A percentile compares a stretch with the other conserved stretches of the same genome.
phyloP scores from a whole-genome alignment of 2,113 vertebrate species.

The Cyprinodon variegatus region DNA sequence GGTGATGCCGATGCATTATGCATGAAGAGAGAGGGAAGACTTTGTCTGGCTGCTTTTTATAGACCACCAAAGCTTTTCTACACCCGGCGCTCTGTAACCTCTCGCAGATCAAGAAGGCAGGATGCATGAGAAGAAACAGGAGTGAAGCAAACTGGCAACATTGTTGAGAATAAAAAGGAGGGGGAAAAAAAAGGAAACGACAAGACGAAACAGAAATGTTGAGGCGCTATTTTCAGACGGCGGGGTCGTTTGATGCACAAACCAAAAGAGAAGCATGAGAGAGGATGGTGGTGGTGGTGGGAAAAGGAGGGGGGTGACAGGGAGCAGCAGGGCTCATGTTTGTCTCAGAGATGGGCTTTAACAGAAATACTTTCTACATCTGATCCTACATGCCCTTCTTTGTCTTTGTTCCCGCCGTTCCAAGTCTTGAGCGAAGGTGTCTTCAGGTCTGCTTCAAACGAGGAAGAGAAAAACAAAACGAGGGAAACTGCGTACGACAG shows the following conservation, averaged over 20 bases:
- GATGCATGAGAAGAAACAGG: slow-evolving; percentile 73
- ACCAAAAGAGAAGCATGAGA: slow-evolving; percentile 41
- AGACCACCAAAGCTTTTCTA: slow-evolving; percentile 74
- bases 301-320: slow-evolving; percentile 1
- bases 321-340: slow-evolving; percentile 50
- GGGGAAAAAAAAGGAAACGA: slow-evolving; percentile 28
- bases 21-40: slow-evolving; percentile 95
- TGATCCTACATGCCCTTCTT: slow-evolving; percentile 64
- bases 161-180: slow-evolving; percentile 52
- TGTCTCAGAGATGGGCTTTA: slow-evolving; percentile 69
- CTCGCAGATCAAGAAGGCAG: slow-evolving; percentile 79
- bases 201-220: slow-evolving; percentile 67
- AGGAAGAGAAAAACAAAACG: slow-evolving; percentile 13
- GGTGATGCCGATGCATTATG: slow-evolving; percentile 96
- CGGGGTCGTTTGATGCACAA: slow-evolving; percentile 62
- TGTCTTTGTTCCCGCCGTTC: slow-evolving; percentile 56
- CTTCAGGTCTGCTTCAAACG: slow-evolving; percentile 60
- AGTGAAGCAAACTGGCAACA: slow-evolving; percentile 76
- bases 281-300: neutral
- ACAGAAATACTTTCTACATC: slow-evolving; percentile 68
- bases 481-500: slow-evolving; percentile 14
- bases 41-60: slow-evolving; percentile 95
- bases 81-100: slow-evolving; percentile 76
- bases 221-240: slow-evolving; percentile 77
- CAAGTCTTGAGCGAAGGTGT: slow-evolving; percentile 45